Evolutionary conservation across 2,797 vertebrate genomes (phyloP), one percentile per base, ranked within the genome.

Genomic region (Morelia viridis): DNA sequence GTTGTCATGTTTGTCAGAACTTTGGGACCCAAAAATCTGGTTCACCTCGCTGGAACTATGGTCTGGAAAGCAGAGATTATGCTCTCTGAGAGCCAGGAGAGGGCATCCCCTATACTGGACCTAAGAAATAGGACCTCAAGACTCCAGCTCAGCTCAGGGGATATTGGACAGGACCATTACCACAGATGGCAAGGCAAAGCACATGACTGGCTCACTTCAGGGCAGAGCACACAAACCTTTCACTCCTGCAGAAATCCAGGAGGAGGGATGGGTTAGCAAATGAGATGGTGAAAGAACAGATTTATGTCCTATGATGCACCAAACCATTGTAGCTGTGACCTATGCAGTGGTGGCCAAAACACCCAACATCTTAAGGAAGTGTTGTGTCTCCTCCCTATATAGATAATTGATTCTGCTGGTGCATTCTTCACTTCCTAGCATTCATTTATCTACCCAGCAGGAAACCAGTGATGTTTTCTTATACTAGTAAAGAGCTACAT

Each of bases 401-500:
- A 46, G 41, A 46, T 80, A 80, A 80, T 46, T 80, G 76, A 80
- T 80, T 80, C 76, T 24, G 9, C 41, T 24, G 4, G 76, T 24
- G 41, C 41, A 80, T 46, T 10, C 41, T 80, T 80, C 76, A 24
- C 41, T 80, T 46, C 35, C 53, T 85, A 71, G 26, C 41, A 53
- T 85, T 85, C 61, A 46, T 89, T 65, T n/a, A 61, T 92, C 57
- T 71, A 53, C 88, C 22, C 88, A 85, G 41, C 28, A 76, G 53
- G 61, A 89, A 56, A 89, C 35, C 15, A 58, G 35, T 85, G 19
- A 58, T 10, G 41, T 89, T 71, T 92, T 57, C 41, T 89, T 84
- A 53, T 89, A 89, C 28, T 68, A 71, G 56, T 71, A 86, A 89
- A 56, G 56, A 61, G 57, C 83, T 89, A 92, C 56, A 89, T 56